Evolutionary conservation across 2,888 invertebrate species (phyloP), one percentile per base, ranked within the genome.

Genomic region (Theretra japonica): DNA sequence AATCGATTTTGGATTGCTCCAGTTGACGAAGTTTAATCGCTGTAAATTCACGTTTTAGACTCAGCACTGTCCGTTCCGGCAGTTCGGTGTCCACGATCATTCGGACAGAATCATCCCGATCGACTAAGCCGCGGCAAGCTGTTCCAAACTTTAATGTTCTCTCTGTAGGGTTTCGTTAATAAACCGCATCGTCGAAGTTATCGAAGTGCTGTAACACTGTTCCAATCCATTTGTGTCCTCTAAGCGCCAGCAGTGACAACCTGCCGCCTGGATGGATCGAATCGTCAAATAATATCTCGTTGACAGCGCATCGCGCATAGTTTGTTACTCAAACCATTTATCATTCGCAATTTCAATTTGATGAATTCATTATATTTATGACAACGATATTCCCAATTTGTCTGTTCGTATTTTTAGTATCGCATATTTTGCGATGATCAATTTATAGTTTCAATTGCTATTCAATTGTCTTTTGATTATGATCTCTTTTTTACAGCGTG

Each of bases 31-130:
- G 76, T 82, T 82, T 79, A 56, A 69, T 50, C 73, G 78, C 75
- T 79, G 79, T 79, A 77, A 79, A 77, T 78, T 79, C 74, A 73
- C 72, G 76, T 78, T 77, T 81, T 76, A 72, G 76, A 75, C 79
- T 78, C 76, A 75, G 76, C 79, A 73, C 75, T 74, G 75, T 74
- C 77, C 75, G 75, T 77, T 78, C 77, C 71, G 72, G 79, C 80
- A 82, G 78, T 83, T 82, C 74, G 75, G 73, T 70, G 56, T 72
- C 68, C 68, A 33, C 53, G 53, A 53, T 75, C 78, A 73, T 76
- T 79, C 74, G 74, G 72, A 77, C 73, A 73, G 76, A 74, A 69
- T 82, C 80, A 77, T 79, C 82, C 75, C 77, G 74, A 80, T 78
- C 75, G 70, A 77, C 75, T 78, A 79, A 81, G 77, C 77, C 76